Conservation (phyloP, 2,797 vertebrate species). For the Rachycentron canadum region DNA sequence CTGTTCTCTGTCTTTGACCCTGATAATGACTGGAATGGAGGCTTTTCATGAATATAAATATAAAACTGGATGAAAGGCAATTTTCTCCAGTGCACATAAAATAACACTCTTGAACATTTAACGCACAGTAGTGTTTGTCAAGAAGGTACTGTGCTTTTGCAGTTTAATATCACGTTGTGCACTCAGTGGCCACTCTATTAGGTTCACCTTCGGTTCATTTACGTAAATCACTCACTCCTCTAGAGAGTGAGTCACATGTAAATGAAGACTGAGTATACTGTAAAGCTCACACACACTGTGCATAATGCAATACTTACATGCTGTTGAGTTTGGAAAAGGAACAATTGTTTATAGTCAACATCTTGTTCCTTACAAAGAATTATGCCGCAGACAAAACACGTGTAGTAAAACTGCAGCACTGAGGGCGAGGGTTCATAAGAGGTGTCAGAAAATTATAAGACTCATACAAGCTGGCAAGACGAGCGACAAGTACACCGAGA, state of each 20-base stretch:
- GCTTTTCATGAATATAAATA: constrained; percentile 77
- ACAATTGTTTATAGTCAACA: background rate
- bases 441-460: constrained; percentile 10
- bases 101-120: constrained; percentile 66
- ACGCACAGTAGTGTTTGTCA: constrained; percentile 51
- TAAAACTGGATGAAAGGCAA: constrained; percentile 57
- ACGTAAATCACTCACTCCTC: constrained; percentile 35
- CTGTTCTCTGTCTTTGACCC: constrained; percentile 68
- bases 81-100: constrained; percentile 63
- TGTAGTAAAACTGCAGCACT: constrained; percentile 11
- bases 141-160: constrained; percentile 44
- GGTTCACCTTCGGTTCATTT: constrained; percentile 32
- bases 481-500: background rate
- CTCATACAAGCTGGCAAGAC: constrained; percentile 24
- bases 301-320: constrained; percentile 16
- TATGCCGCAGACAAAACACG: constrained; percentile 11
- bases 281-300: background rate
- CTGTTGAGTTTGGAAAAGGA: constrained; percentile 3
- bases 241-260: constrained; percentile 25
- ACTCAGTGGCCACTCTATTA: constrained; percentile 36
- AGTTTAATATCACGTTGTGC: constrained; percentile 26
- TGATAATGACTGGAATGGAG: constrained; percentile 68
- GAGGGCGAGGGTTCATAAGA: constrained; percentile 22
- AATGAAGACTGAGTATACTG: constrained; percentile 25
- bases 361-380: constrained; percentile 6